Evolutionary conservation across 2,797 vertebrate genomes (phyloP).

Genomic region (Bovichtus variegatus): DNA sequence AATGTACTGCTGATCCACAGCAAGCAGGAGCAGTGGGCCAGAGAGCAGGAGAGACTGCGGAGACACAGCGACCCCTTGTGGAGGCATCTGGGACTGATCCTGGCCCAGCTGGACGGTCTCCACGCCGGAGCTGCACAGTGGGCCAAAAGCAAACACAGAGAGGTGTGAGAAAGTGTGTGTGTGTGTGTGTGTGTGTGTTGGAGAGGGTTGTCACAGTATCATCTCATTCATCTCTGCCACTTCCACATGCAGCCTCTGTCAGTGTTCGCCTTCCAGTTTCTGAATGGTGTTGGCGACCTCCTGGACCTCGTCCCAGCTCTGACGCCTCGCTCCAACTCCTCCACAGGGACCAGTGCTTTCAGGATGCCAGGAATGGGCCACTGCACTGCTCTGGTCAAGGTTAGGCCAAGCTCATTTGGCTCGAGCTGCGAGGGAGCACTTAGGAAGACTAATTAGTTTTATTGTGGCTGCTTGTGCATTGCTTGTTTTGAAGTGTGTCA

Average conservation of each 20-base stretch:
- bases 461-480: conserved; percentile 24
- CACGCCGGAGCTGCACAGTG: conserved; percentile 87
- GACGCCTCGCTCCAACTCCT: conserved; percentile 75
- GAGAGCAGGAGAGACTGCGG: conserved; percentile 84
- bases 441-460: conserved; percentile 50
- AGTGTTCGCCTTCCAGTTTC: conserved; percentile 87
- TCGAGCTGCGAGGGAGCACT: conserved; percentile 42
- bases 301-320: conserved; percentile 91
- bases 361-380: conserved; percentile 91
- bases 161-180: conserved; percentile 77
- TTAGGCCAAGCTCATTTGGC: conserved; percentile 75
- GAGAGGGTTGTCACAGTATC: conserved; percentile 44
- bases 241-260: conserved; percentile 84
- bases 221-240: conserved; percentile 37
- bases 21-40: conserved; percentile 89
- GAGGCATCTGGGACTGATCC: conserved; percentile 88
- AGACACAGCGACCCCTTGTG: conserved; percentile 87
- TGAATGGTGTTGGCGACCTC: conserved; percentile 91
- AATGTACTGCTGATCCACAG: no score
- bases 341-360: conserved; percentile 57
- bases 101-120: conserved; percentile 90
- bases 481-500: conserved; percentile 18
- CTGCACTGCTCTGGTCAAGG: conserved; percentile 96
- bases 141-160: conserved; percentile 82
- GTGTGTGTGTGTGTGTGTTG: neutral